These are phyloP conservation scores for Pedicia rivosa DNA, from an alignment of 2,888 invertebrate species.

Conservation along the genomic window DNA sequence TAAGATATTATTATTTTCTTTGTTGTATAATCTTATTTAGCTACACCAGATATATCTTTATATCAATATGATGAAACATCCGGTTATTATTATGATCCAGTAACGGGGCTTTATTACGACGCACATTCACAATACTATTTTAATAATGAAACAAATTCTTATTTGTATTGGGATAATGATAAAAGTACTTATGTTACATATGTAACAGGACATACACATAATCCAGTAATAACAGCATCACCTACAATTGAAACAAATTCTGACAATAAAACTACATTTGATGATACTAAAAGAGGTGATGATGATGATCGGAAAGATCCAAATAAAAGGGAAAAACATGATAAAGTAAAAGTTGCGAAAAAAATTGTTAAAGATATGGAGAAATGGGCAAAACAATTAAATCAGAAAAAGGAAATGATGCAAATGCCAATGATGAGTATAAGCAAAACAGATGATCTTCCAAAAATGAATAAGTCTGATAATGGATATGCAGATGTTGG, in stretches of 20 bases:
- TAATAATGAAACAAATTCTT: conserved; percentile 78
- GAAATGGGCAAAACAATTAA: conserved; percentile 89
- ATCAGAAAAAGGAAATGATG: conserved; percentile 75
- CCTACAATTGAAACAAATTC: conserved; percentile 18
- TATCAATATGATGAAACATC: conserved; percentile 91
- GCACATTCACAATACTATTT: conserved; percentile 92
- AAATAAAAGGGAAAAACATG: conserved; percentile 45
- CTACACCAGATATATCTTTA: conserved; percentile 73
- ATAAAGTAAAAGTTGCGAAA: conserved; percentile 93
- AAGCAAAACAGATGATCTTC: neutral
- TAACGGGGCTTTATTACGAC: conserved; percentile 91
- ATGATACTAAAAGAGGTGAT: conserved; percentile 11
- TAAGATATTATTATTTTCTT: too few species aligned
- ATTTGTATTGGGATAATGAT: conserved; percentile 86
- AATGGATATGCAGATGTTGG: conserved; percentile 80
- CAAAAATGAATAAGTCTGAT: neutral
- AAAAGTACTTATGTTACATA: conserved; percentile 44
- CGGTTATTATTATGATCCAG: conserved; percentile 90
- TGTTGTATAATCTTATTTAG: conserved; percentile 14
- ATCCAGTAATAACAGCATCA: conserved; percentile 17
- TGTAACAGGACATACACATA: conserved; percentile 33
- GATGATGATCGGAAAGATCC: conserved; percentile 27
- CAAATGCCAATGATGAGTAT: conserved; percentile 2
- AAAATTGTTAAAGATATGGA: conserved; percentile 85
- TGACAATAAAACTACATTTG: neutral